Conservation (phyloP, 2,797 vertebrate genomes). For the Betta splendens region DNA sequence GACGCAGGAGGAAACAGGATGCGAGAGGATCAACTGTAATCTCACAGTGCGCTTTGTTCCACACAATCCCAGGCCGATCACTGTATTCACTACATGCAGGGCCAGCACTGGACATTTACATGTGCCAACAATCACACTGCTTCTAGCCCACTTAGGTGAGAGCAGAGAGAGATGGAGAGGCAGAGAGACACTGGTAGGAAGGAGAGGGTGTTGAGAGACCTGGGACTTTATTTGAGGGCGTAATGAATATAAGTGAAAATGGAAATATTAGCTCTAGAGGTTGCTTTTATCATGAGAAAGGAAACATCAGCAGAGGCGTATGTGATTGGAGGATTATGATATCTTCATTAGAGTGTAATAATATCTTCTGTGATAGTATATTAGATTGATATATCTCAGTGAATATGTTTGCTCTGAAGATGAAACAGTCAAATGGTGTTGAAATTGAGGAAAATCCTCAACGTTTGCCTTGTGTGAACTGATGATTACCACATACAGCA, state of each 20-base stretch:
- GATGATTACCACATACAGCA: constrained; percentile 38
- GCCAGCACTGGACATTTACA: constrained; percentile 69
- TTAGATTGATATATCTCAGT: constrained; percentile 56
- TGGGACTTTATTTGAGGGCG: constrained; percentile 39
- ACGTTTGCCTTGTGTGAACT: constrained; percentile 63
- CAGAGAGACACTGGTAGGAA: constrained; percentile 22
- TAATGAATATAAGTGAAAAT: constrained; percentile 47
- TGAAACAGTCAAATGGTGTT: constrained; percentile 52
- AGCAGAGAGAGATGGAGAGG: constrained; percentile 24
- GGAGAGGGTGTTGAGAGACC: constrained; percentile 37
- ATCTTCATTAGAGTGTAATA: constrained; percentile 66
- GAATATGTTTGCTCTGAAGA: constrained; percentile 57
- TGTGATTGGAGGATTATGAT: constrained; percentile 67
- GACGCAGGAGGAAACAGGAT: constrained; percentile 81
- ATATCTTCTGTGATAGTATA: constrained; percentile 50
- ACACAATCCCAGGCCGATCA: constrained; percentile 75
- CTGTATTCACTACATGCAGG: constrained; percentile 72
- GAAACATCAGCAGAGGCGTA: constrained; percentile 58
- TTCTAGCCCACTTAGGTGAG: constrained; percentile 59
- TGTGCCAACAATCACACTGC: constrained; percentile 77
- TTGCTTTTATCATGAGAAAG: constrained; percentile 51
- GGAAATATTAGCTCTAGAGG: constrained; percentile 44
- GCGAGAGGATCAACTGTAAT: constrained; percentile 81
- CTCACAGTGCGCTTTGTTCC: constrained; percentile 77
- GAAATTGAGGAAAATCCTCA: constrained; percentile 63